A percentile compares a stretch with the other conserved stretches of the same genome.
phyloP scores from a whole-genome alignment of 2,113 vertebrate genomes.

The Apodemus sylvaticus region DNA sequence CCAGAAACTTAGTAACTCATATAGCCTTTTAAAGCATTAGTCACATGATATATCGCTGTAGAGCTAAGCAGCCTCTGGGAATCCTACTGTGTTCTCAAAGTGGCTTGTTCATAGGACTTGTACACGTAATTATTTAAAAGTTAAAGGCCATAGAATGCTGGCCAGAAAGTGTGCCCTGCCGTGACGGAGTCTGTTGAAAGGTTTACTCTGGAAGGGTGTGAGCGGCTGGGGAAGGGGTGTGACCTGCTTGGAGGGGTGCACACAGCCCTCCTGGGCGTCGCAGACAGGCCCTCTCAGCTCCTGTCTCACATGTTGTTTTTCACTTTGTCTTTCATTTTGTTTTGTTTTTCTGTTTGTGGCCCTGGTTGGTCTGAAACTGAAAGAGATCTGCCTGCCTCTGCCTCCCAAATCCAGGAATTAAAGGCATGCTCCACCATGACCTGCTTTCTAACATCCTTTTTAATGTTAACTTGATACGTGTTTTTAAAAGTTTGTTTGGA shows the following conservation, averaged over 20 bases:
- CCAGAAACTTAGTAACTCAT: not conserved
- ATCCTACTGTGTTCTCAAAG: constrained; percentile 6
- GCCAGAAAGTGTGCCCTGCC: not conserved
- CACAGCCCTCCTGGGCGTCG: not conserved
- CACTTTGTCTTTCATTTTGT: not conserved
- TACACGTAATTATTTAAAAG: constrained; percentile 15
- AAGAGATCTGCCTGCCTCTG: not conserved
- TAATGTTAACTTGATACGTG: not conserved
- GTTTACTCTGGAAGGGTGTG: constrained; percentile 18
- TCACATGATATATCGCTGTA: not conserved
- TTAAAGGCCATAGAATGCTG: not conserved
- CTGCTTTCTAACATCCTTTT: not conserved
- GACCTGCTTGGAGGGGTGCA: not conserved
- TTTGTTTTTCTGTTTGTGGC: not conserved
- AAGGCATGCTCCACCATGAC: not conserved
- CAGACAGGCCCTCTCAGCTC: not conserved
- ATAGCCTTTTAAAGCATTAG: not conserved
- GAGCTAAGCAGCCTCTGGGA: not conserved
- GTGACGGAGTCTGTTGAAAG: not conserved
- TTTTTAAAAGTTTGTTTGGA: constrained; percentile 12
- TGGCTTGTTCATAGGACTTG: not conserved
- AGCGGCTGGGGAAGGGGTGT: not conserved
- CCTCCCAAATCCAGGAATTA: not conserved
- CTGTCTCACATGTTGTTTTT: not conserved
- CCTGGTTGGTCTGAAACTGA: not conserved